phyloP scores from a whole-genome alignment of 1,140 invertebrate genomes.

The Aphelinus certus region DNA sequence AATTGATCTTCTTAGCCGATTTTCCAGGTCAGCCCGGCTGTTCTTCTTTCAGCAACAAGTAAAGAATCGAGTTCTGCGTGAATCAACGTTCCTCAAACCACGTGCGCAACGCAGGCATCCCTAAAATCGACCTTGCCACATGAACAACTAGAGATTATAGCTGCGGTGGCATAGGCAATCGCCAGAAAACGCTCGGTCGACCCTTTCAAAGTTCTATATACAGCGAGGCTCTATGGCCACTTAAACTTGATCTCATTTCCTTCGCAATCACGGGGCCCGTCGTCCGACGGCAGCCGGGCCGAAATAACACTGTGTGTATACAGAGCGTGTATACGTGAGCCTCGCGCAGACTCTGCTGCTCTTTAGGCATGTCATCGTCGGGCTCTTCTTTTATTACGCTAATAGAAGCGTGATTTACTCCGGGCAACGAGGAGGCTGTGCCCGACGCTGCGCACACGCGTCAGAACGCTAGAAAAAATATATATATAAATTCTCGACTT shows the following conservation, averaged over 20 bases:
- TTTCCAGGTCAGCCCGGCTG: too few relatives aligned
- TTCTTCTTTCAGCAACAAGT: too few relatives aligned
- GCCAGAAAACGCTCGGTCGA: constrained; percentile 18
- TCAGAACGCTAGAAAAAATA: too few relatives aligned
- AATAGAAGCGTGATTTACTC: constrained; percentile 52
- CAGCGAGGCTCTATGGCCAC: constrained; percentile 39
- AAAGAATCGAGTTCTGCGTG: too few relatives aligned
- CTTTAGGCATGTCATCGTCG: background rate
- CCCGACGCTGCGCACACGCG: too few relatives aligned
- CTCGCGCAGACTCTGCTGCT: background rate
- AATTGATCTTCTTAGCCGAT: too few relatives aligned
- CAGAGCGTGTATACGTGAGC: too few relatives aligned
- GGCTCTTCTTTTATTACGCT: constrained; percentile 51
- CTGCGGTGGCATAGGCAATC: background rate
- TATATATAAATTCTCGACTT: too few relatives aligned
- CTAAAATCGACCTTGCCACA: too few relatives aligned
- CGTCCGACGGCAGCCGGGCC: background rate
- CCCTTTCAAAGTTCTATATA: constrained; percentile 40
- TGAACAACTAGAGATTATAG: too few relatives aligned
- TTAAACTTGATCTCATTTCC: constrained; percentile 61
- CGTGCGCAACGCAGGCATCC: too few relatives aligned
- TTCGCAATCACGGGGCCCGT: constrained; percentile 49
- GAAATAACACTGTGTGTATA: constrained; percentile 11
- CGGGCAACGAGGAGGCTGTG: background rate
- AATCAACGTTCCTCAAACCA: too few relatives aligned